Base-by-base conservation (phyloP, 1,140 invertebrate species). In the Pectinophora gossypiella region DNA sequence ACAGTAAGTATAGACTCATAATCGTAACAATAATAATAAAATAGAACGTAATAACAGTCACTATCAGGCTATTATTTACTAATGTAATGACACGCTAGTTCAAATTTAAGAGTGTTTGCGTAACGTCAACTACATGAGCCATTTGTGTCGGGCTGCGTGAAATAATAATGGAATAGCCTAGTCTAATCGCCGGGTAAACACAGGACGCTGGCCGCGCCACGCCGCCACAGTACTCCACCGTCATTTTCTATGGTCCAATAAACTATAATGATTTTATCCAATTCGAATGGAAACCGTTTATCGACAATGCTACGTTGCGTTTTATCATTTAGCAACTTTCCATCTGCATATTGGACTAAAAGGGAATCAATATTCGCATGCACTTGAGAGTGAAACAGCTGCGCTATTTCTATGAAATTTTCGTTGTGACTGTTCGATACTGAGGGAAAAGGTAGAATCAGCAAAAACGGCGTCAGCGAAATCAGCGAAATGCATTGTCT, bases 401-500 rank as follows among this genome's bases (percentile, higher is more conserved):
- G 48, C 15, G 42, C 23, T 40, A 40, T 19, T 52, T 36, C 22
- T 51, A 42, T 19, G 38, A n/a, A 51, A 51, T 38, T 51, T 42
- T 38, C 32, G 23, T 6, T 40, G 36, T 40, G 36, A 40, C 38
- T 36, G 38, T 49, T 36, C 48, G 27, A 47, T 40, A 43, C 51
- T 46, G n/a, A 19, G 48, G 46, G 57, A 51, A 68, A 72, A 64
- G 61, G 67, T 64, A 58, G 42, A 59, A 54, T 82, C 75, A 80
- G 76, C 75, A 67, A 75, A 73, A 74, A 57, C 50, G 38, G 22
- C 61, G 72, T 84, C 78, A 81, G 80, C 80, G 58, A 64, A 84
- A 84, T 85, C 83, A 84, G 71, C 63, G 68, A 70, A 77, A 72
- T 68, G 64, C 70, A 81, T 77, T 82, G 78, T 78, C 69, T 60